These are phyloP conservation scores for Stegana nigrithorax DNA, from an alignment of 2,888 invertebrate genomes.

Conservation along the genomic window DNA sequence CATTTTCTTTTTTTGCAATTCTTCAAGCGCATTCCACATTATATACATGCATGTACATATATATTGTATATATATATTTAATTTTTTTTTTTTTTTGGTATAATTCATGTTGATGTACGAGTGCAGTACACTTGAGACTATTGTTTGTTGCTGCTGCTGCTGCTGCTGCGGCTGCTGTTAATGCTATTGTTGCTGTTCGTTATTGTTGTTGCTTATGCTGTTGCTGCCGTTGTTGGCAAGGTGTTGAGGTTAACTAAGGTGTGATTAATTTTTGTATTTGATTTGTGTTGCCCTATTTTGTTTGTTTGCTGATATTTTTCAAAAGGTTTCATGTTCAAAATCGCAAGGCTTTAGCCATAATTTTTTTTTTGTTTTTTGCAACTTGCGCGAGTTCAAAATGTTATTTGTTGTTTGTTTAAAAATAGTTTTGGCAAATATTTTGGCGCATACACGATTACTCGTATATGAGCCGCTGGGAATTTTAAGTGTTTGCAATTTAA, in stretches of 20 bases:
- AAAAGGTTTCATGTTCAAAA: constrained; percentile 8
- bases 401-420: no score
- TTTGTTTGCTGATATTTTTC: constrained; percentile 4
- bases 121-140: constrained; percentile 25
- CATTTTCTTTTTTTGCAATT: constrained; percentile 34
- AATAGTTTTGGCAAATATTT: no score
- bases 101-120: constrained; percentile 1
- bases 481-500: no score
- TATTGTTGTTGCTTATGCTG: no score
- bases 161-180: no score
- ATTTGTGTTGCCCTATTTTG: neutral
- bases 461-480: no score
- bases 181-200: no score
- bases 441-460: no score
- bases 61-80: neutral
- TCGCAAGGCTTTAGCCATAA: neutral
- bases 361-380: no score
- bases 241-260: constrained; percentile 61
- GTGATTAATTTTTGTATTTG: constrained; percentile 54
- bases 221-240: constrained; percentile 37
- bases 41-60: no score
- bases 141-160: constrained; percentile 28
- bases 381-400: no score
- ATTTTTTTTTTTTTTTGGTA: neutral
- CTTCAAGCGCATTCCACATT: constrained; percentile 43